Evolutionary conservation across 2,888 invertebrate species (phyloP), one percentile per base, ranked within the genome.

Genomic region (Xylocampa areola): DNA sequence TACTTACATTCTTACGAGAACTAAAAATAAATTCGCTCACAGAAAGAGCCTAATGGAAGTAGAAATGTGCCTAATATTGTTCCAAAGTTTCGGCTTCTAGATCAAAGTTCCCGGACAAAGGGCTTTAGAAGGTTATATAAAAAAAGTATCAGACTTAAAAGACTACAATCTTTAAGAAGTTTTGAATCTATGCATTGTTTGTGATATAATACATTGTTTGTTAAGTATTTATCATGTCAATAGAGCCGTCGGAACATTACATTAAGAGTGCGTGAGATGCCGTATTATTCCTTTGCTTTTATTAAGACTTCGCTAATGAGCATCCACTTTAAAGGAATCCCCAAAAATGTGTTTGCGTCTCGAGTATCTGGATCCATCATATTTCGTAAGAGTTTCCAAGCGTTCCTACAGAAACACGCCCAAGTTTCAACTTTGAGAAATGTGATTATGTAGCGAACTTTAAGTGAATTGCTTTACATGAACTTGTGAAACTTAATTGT

Each of bases 401-500:
- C 72, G 63, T 71, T 69, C 65, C 60, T 59, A 66, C 65, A 68
- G 73, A 73, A 81, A 81, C 78, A 72, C 76, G 76, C 73, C 74
- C 59, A 85, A 88, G 79, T 88, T 89, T 80, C 77, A 76, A 83
- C 86, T 84, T 76, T 69, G 79, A 79, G 81, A 85, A 88, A 91
- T 86, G 86, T 87, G 87, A 91, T 91, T 90, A 91, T 87, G 83
- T 88, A 79, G 80, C 80, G 60, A 90, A 90, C 86, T 88, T 89
- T 87, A 89, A 89, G 88, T 85, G 86, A 88, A 89, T 89, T 89
- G 86, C 87, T 88, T 82, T 80, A 86, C 89, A 88, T 86, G 86
- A 88, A 89, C 86, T 90, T 85, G 80, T 77, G 78, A 86, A 89
- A 86, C 85, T 87, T 85, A 86, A 88, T 90, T 90, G 89, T 90